These are phyloP conservation scores for Agriopis leucophaearia DNA, from an alignment of 2,888 invertebrate species.

Conservation along the genomic window DNA sequence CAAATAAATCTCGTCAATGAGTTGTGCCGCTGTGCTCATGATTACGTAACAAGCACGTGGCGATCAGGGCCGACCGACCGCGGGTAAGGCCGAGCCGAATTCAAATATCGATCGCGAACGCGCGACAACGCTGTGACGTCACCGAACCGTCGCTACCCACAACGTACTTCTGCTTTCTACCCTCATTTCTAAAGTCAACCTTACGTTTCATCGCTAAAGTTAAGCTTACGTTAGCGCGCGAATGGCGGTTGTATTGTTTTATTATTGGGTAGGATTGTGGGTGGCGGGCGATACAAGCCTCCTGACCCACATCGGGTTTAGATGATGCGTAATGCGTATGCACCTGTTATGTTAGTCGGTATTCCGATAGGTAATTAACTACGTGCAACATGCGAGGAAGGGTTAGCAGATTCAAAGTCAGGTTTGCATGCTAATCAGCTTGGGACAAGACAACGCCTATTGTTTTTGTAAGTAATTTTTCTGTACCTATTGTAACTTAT, in stretches of 20 bases:
- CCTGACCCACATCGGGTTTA: conserved; percentile 77
- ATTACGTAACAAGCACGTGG: conserved; percentile 77
- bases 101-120: conserved; percentile 46
- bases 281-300: conserved; percentile 62
- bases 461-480: not conserved
- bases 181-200: conserved; percentile 35
- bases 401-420: conserved; percentile 4
- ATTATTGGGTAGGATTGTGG: conserved; percentile 43
- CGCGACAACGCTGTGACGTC: conserved; percentile 80
- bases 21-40: conserved; percentile 62
- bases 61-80: conserved; percentile 64
- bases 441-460: not conserved
- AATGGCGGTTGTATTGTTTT: conserved; percentile 41
- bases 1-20: conserved; percentile 83
- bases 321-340: conserved; percentile 77
- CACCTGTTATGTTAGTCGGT: conserved; percentile 60
- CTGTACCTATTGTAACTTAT: not conserved
- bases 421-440: not conserved
- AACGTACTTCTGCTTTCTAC: conserved; percentile 18
- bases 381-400: conserved; percentile 49
- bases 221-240: not conserved
- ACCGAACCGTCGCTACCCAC: conserved; percentile 50
- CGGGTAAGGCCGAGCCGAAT: conserved; percentile 59
- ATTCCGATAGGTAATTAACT: conserved; percentile 34
- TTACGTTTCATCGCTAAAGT: conserved; percentile 27